Evolutionary conservation across 2,888 invertebrate genomes (phyloP).

Genomic region (Aporophyla nigra): DNA sequence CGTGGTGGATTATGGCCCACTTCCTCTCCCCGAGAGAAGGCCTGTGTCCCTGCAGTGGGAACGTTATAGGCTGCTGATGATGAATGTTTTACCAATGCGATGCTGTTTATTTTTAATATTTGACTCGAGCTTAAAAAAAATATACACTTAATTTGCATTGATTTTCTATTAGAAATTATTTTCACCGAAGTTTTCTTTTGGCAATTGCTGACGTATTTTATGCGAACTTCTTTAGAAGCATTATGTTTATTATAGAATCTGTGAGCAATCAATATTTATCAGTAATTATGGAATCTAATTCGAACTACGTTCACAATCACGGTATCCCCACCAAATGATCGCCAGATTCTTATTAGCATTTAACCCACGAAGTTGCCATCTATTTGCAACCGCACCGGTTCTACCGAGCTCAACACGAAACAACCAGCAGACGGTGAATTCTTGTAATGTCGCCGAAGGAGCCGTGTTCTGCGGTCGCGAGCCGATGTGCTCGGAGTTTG

Average conservation of each 20-base stretch:
- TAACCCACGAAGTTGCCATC: neutral
- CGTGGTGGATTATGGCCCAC: no score
- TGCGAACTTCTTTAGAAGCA: neutral
- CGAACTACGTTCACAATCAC: neutral
- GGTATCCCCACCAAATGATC: neutral
- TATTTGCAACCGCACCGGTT: neutral
- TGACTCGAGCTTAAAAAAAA: no score
- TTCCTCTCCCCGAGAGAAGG: no score
- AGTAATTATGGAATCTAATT: no score
- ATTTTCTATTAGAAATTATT: no score
- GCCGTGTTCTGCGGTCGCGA: slow-evolving; percentile 3
- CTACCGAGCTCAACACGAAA: neutral
- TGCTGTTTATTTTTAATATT: no score
- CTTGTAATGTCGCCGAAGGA: slow-evolving; percentile 7
- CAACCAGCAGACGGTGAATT: slow-evolving; percentile 37
- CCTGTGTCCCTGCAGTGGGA: no score
- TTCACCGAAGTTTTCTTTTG: neutral
- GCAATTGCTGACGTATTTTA: neutral
- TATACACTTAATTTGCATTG: no score
- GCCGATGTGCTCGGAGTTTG: slow-evolving; percentile 12
- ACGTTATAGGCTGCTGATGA: no score
- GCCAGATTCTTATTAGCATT: no score
- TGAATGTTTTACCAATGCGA: no score
- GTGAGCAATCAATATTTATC: no score
- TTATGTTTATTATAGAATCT: neutral